Conservation (phyloP, 1,140 invertebrate genomes). For the Drosophila busckii region DNA sequence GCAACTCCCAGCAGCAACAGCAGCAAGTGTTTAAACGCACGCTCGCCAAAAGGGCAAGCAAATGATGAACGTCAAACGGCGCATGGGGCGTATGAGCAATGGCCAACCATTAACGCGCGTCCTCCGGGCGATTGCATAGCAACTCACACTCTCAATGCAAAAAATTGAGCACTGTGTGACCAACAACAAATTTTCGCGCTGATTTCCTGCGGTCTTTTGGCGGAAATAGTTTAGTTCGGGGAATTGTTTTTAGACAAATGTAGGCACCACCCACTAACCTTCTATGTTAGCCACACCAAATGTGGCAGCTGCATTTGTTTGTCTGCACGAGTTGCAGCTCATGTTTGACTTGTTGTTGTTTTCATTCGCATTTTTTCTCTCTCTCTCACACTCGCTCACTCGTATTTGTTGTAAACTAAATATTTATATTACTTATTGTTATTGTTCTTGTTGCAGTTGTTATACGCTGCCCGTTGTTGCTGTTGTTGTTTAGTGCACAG, state of each 20-base stretch:
- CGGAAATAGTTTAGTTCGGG: constrained; percentile 52
- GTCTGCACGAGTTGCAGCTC: constrained; percentile 18
- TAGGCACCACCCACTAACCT: not conserved
- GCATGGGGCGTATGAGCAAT: constrained; percentile 66
- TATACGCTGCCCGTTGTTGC: constrained; percentile 17
- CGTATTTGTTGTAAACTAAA: constrained; percentile 52
- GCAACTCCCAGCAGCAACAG: constrained; percentile 19
- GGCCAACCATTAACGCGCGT: constrained; percentile 43
- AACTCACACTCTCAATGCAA: constrained; percentile 7
- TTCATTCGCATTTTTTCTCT: constrained; percentile 44
- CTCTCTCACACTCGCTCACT: too few species aligned
- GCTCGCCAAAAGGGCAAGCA: constrained; percentile 8
- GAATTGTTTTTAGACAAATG: constrained; percentile 45
- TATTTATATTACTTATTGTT: constrained; percentile 71
- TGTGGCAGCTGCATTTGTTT: constrained; percentile 13
- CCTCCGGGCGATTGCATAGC: constrained; percentile 44
- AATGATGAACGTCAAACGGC: constrained; percentile 51
- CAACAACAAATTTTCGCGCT: constrained; percentile 31
- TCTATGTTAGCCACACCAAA: not conserved
- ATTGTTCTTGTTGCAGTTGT: constrained; percentile 34
- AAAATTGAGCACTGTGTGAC: constrained; percentile 2
- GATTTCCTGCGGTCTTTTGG: constrained; percentile 56
- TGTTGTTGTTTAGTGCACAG: constrained; percentile 14
- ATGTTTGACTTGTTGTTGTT: constrained; percentile 39
- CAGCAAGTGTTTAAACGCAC: constrained; percentile 15